Conservation (phyloP, 2,113 vertebrate species). For the Antechinus flavipes region DNA sequence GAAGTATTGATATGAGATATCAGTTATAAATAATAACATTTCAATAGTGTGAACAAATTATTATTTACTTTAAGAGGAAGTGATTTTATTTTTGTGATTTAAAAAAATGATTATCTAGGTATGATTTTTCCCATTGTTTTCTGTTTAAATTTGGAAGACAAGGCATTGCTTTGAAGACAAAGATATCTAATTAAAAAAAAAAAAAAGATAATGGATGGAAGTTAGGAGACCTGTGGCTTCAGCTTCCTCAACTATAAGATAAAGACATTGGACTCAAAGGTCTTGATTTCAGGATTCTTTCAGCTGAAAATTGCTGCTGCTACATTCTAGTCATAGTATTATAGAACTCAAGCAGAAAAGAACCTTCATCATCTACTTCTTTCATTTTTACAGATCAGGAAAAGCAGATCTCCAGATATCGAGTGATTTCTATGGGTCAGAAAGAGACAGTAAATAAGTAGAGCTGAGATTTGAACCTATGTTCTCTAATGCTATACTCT, state of each 20-base stretch:
- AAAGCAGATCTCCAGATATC: background rate
- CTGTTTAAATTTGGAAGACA: background rate
- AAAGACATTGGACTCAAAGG: background rate
- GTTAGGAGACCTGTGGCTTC: background rate
- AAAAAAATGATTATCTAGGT: background rate
- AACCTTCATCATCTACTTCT: background rate
- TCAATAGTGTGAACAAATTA: background rate
- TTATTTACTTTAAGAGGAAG: background rate
- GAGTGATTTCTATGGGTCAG: background rate
- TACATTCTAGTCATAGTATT: background rate
- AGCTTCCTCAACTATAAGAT: background rate
- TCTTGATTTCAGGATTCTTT: background rate
- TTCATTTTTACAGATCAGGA: background rate
- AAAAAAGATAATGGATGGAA: background rate
- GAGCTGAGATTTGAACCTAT: background rate
- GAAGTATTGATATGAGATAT: background rate
- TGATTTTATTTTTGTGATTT: background rate
- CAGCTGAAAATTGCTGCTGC: background rate
- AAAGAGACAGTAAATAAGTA: background rate
- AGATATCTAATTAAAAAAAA: background rate
- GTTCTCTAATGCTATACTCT: background rate
- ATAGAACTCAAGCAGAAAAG: background rate
- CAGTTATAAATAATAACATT: background rate
- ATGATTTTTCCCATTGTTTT: background rate
- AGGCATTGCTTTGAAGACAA: background rate